Base-by-base conservation (phyloP, 2,113 vertebrate genomes). In the Syngnathus typhle region DNA sequence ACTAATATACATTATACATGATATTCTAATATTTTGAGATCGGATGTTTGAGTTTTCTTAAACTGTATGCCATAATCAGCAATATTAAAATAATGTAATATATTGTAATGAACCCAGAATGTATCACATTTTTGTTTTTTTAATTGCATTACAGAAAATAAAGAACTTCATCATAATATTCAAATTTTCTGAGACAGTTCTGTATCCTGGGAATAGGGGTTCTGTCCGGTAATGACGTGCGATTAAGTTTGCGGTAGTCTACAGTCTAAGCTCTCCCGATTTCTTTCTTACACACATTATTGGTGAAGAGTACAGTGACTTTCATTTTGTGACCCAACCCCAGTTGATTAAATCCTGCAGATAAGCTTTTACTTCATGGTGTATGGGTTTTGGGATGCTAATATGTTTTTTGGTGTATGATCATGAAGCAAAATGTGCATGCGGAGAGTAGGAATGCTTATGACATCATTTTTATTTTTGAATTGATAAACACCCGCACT, bases 241-340 rank as follows among this genome's bases (percentile, higher is more conserved):
- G 4, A 16, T 67, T 67, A 13, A 67, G 27, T 2, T 44, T 13
- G 1, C 39, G 47, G n/a, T 51, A 51, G 47, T 51, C 47, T 49
- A 67, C 52, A 67, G 65, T 13, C 21, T 67, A 16, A 67, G 21
- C 37, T 67, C 39, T 27, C 52, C 39, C 38, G 65, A 67, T 43
- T 67, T 67, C 54, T 67, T 56, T 41, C 65, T 67, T 18, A 58
- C 11, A 27, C 52, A 67, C 7, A 67, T 52, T 12, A 56, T 67
- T 1, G 52, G 52, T 21, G 38, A 67, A 8, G 65, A 67, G 23
- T 67, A 67, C 6, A n/a, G 38, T 44, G 65, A 56, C 36, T 38
- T 55, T 19, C 52, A 67, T 27, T 64, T 23, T 18, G 23, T 47
- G 47, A 64, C 32, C 62, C 44, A 64, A 32, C 27, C 27, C 27